Conservation (phyloP, 2,797 vertebrate species). For the Sebastolobus alascanus region DNA sequence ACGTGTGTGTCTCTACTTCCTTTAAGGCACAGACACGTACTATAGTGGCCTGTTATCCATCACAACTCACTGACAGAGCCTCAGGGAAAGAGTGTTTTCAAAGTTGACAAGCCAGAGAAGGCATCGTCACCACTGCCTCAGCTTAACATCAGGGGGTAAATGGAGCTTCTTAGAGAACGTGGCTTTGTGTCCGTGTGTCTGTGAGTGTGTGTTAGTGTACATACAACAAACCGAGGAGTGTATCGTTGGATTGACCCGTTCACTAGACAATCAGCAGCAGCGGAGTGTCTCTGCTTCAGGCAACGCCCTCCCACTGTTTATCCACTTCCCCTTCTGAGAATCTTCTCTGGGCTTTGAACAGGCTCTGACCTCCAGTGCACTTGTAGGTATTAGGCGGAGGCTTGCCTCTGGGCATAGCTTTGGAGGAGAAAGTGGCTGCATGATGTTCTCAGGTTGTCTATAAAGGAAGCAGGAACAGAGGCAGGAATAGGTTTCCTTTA, state of each 20-base stretch:
- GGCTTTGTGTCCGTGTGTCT: not conserved
- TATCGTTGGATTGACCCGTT: slow-evolving; percentile 53
- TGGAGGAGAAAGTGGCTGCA: slow-evolving; percentile 39
- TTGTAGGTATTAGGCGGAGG: slow-evolving; percentile 48
- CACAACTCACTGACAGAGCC: slow-evolving; percentile 51
- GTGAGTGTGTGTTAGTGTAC: slow-evolving; percentile 15
- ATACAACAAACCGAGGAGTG: slow-evolving; percentile 30
- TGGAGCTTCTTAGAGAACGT: slow-evolving; percentile 31
- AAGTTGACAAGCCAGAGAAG: slow-evolving; percentile 54
- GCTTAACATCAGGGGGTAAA: slow-evolving; percentile 65
- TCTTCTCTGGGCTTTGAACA: slow-evolving; percentile 32
- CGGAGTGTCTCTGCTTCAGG: slow-evolving; percentile 48
- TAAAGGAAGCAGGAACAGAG: slow-evolving; percentile 27
- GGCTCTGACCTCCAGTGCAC: slow-evolving; percentile 38
- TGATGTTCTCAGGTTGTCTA: slow-evolving; percentile 35
- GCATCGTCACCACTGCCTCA: slow-evolving; percentile 34
- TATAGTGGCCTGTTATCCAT: slow-evolving; percentile 51
- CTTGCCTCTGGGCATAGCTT: slow-evolving; percentile 50
- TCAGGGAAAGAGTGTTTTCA: slow-evolving; percentile 45
- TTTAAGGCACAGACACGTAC: slow-evolving; percentile 47
- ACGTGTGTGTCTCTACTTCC: slow-evolving; percentile 14
- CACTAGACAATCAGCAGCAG: slow-evolving; percentile 47
- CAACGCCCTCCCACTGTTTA: slow-evolving; percentile 45
- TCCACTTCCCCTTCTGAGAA: slow-evolving; percentile 32
- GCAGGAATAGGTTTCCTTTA: not conserved